Percentiles rank a stretch among this genome's conserved stretches.
Conservation (phyloP, 2,888 invertebrate genomes). For the Andrena camellia region DNA sequence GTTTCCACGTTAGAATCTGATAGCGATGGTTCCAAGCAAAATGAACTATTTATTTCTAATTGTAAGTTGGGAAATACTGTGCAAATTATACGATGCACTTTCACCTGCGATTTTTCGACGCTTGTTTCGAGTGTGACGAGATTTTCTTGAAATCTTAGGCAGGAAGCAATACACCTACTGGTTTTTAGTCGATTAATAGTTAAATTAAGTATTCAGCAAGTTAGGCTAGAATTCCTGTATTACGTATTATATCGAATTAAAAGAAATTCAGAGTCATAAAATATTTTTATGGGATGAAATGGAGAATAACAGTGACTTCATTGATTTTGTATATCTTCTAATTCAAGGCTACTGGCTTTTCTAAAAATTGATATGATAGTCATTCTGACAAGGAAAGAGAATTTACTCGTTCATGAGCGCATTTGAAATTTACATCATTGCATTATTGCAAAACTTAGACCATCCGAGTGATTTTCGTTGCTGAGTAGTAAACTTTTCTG, state of each 20-base stretch:
- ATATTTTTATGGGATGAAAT: neutral
- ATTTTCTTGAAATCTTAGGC: constrained; percentile 13
- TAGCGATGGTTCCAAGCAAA: neutral
- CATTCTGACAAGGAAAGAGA: too few relatives aligned
- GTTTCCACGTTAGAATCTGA: neutral
- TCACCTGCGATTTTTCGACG: neutral
- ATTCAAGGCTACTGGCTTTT: too few relatives aligned
- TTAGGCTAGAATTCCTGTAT: neutral
- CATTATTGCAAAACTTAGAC: too few relatives aligned
- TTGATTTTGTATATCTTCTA: neutral
- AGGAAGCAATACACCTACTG: neutral
- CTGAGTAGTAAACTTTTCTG: too few relatives aligned
- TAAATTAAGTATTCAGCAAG: neutral
- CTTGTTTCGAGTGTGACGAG: neutral
- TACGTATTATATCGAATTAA: neutral
- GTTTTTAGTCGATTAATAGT: neutral
- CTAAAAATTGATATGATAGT: too few relatives aligned
- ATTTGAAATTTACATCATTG: too few relatives aligned
- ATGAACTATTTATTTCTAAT: too few relatives aligned
- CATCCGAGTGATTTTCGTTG: too few relatives aligned
- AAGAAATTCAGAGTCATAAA: neutral
- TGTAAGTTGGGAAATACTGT: neutral
- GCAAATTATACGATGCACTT: neutral
- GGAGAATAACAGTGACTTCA: neutral
- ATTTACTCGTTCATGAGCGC: too few relatives aligned